Evolutionary conservation across 2,888 invertebrate species (phyloP), one percentile per base, ranked within the genome.

Genomic region (Drosophila mercatorum): DNA sequence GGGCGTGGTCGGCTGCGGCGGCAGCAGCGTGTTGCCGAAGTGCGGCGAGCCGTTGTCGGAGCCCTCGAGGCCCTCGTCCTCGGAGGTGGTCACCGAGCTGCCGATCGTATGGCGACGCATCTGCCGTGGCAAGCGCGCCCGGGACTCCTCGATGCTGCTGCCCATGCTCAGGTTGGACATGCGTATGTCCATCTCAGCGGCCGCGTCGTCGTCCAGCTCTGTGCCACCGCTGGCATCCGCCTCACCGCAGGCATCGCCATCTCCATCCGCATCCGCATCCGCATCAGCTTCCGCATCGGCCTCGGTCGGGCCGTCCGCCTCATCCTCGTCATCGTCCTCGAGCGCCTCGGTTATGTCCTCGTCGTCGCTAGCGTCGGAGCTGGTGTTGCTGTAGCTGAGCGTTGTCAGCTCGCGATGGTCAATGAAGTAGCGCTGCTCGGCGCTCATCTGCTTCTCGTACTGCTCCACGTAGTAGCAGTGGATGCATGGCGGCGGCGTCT

Each of bases 381-480:
- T 94, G 51, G 92, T 93, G 66, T 94, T 94, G 88, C 94, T 94
- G 72, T 93, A 93, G 79, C 94, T 94, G 60, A 93, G 91, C n/a
- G 93, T 92, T 22, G 83, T 87, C 28, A 91, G 73, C 73, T 92
- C 93, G 3, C 91, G 91, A 61, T 92, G 90, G 56, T 92, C 92
- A 43, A 91, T 89, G 26, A 92, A 91, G 72, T 89, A 92, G 7
- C 91, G 89, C 68, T 92, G 91, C 34, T 93, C 93, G 14, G 93
- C 93, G 7, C 93, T 92, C 75, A 94, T 93, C 66, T 94, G 94
- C 68, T 94, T 94, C 77, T 94, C 94, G 94, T 96, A 96, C 87
- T 96, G 96, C 89, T 96, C 96, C 92, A 96, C 93, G 88, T 96
- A 96, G 38, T 95, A 94, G 91, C 97, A 97, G 90, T 97, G 97